Base-by-base conservation (phyloP, 2,888 invertebrate species). In the Autographa gamma region DNA sequence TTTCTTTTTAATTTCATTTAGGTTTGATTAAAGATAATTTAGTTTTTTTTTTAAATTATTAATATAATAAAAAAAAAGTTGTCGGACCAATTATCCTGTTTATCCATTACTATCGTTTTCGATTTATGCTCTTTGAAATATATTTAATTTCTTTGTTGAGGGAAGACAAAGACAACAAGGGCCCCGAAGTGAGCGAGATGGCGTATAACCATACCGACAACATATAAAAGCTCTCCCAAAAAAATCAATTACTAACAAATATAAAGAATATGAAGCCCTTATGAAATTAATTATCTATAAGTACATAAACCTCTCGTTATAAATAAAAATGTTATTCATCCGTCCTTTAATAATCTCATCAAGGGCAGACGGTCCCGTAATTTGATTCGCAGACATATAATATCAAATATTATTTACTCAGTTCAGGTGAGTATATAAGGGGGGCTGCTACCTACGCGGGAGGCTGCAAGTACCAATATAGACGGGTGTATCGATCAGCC, bases 401-500 rank as follows among this genome's bases (percentile, higher is more conserved):
- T 16, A 16, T 16, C 43, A 5, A 43, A 43, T 5, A 16, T 16
- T 43, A 41, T 41, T 43, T 43, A 43, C 43, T 43, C 16, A 43
- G 43, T 14, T 16, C 43, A 16, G 43, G 6, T 16, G 9, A 41
- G 11, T 41, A 16, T 16, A 43, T 16, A 43, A 43, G 16, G 43
- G 43, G 43, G 14, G 48, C 58, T 38, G 34, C n/a, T n/a, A 11
- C 60, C 18, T 18, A n/a, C 48, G n/a, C 18, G 34, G 25, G 32
- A 13, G 9, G 52, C n/a, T 19, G 56, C 6, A 16, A 32, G 31
- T 52, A n/a, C 13, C n/a, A 16, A 59, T 18, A 32, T 54, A 61
- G 54, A 54, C 48, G 13, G 54, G 16, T 25, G 31, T 0, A 70
- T 66, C 66, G 66, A 70, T 60, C 65, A 34, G 6, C n/a, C 11